Conservation (phyloP, 2,888 invertebrate genomes). For the Timandra comae region DNA sequence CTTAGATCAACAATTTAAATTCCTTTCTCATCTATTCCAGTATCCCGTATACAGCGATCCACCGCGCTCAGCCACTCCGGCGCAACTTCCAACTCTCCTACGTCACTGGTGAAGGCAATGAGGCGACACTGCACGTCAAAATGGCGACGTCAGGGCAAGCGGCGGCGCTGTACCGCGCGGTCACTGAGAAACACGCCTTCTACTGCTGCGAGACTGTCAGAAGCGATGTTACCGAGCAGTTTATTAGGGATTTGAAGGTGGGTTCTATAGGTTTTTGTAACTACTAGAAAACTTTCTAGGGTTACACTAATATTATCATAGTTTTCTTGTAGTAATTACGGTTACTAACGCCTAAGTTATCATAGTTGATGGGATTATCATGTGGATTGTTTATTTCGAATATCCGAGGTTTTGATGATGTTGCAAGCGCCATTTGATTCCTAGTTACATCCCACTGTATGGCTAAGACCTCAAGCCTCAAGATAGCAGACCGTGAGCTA, state of each 20-base stretch:
- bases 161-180: slow-evolving; percentile 88
- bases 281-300: too few relatives aligned
- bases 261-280: too few relatives aligned
- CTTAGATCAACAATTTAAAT: too few relatives aligned
- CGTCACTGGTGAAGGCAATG: slow-evolving; percentile 81
- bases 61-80: slow-evolving; percentile 85
- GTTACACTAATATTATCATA: too few relatives aligned
- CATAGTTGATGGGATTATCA: too few relatives aligned
- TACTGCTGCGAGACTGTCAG: slow-evolving; percentile 95
- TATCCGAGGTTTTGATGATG: too few relatives aligned
- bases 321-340: background rate
- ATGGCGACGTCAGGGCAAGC: slow-evolving; percentile 88
- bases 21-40: slow-evolving; percentile 54
- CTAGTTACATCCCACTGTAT: too few relatives aligned
- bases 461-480: too few relatives aligned
- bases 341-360: background rate
- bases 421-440: too few relatives aligned
- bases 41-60: slow-evolving; percentile 88
- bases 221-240: slow-evolving; percentile 91
- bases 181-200: slow-evolving; percentile 94
- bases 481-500: too few relatives aligned
- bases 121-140: slow-evolving; percentile 85
- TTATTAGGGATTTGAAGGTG: slow-evolving; percentile 90
- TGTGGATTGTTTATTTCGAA: too few relatives aligned
- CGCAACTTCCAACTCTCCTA: slow-evolving; percentile 86